A percentile compares a stretch with the other conserved stretches of the same genome.
Evolutionary conservation across 1,140 invertebrate species (phyloP).

Genomic region (Prorops nasuta): DNA sequence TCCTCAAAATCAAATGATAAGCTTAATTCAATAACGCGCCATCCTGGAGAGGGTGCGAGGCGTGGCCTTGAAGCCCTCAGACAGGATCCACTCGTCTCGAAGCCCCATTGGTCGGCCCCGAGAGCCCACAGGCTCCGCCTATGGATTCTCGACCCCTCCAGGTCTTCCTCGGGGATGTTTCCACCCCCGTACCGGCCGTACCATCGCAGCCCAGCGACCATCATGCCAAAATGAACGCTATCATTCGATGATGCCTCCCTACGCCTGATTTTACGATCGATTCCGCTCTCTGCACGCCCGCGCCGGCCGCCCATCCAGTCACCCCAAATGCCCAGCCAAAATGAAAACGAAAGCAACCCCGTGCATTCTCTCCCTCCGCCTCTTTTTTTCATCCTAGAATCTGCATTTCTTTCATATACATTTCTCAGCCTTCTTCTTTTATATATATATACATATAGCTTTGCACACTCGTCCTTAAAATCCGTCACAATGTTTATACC

Average conservation of each 20-base stretch:
- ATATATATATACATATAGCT: no score
- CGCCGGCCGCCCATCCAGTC: no score
- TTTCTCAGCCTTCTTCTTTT: no score
- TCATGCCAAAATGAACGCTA: slow-evolving; percentile 33
- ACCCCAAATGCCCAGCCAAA: no score
- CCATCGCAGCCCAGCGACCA: slow-evolving; percentile 21
- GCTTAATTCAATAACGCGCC: slow-evolving; percentile 66
- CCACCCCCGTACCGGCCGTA: slow-evolving; percentile 1
- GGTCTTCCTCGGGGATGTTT: slow-evolving; percentile 12
- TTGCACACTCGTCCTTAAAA: no score
- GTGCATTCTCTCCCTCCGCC: no score
- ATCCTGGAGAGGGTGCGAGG: slow-evolving; percentile 7
- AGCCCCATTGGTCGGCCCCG: background rate
- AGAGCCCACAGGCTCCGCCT: slow-evolving; percentile 3
- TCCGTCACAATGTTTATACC: no score
- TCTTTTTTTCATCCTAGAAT: no score
- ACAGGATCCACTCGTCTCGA: slow-evolving; percentile 3
- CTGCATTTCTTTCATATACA: no score
- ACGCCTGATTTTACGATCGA: slow-evolving; percentile 34
- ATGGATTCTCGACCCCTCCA: no score
- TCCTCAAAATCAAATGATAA: slow-evolving; percentile 73
- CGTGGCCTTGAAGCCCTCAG: slow-evolving; percentile 7
- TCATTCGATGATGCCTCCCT: slow-evolving; percentile 36
- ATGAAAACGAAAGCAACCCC: no score
- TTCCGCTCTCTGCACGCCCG: slow-evolving; percentile 9